These are phyloP conservation scores for Standfussiana lucernea DNA, from an alignment of 2,888 invertebrate species.

Conservation along the genomic window DNA sequence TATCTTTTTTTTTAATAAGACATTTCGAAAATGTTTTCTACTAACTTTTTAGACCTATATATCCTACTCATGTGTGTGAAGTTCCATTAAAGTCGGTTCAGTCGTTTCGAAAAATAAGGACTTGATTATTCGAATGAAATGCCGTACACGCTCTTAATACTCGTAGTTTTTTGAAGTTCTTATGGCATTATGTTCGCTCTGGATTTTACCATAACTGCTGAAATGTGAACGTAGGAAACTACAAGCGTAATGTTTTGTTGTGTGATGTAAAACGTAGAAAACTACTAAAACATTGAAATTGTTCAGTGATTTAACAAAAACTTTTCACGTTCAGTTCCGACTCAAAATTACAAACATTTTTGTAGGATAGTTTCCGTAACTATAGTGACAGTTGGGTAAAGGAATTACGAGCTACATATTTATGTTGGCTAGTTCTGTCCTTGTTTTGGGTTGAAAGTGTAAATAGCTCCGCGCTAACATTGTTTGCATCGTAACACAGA, in stretches of 20 bases:
- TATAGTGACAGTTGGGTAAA: slow-evolving; percentile 35
- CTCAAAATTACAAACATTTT: slow-evolving; percentile 50
- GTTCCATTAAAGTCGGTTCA: no score
- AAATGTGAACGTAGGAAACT: neutral
- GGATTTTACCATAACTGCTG: neutral
- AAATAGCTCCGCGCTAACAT: slow-evolving; percentile 52
- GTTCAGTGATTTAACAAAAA: slow-evolving; percentile 59
- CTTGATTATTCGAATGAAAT: no score
- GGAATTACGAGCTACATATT: slow-evolving; percentile 55
- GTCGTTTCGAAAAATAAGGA: no score
- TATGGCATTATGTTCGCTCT: neutral
- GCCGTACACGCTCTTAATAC: no score
- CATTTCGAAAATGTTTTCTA: no score
- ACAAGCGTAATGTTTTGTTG: neutral
- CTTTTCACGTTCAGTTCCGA: slow-evolving; percentile 32
- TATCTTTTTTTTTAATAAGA: no score
- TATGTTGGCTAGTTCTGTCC: slow-evolving; percentile 45
- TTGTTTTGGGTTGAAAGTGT: slow-evolving; percentile 46
- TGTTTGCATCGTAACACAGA: slow-evolving; percentile 54
- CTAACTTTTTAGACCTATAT: no score
- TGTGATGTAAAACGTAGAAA: slow-evolving; percentile 19
- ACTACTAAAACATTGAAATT: slow-evolving; percentile 48
- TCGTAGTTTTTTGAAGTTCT: neutral
- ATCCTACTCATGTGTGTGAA: no score
- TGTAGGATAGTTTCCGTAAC: slow-evolving; percentile 29